Evolutionary conservation across 2,888 invertebrate genomes (phyloP).

Genomic region (Agrilus mali): DNA sequence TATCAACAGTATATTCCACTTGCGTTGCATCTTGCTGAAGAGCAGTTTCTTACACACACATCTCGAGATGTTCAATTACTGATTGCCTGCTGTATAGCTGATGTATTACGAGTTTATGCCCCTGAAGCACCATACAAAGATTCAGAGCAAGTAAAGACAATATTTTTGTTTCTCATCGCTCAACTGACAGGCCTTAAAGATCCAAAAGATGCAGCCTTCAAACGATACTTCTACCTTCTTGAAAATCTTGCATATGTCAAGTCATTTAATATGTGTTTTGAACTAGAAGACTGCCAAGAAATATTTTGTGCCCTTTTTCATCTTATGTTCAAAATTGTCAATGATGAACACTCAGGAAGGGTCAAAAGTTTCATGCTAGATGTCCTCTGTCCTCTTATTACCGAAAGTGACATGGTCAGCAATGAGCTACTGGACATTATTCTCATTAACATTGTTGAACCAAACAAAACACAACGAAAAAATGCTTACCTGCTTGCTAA

Average conservation of each 20-base stretch:
- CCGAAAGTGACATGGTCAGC: slow-evolving; percentile 90
- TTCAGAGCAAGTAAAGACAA: slow-evolving; percentile 81
- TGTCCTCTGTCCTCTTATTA: slow-evolving; percentile 85
- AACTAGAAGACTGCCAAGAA: slow-evolving; percentile 93
- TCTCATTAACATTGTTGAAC: slow-evolving; percentile 87
- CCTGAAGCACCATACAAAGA: slow-evolving; percentile 98
- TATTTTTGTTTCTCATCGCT: slow-evolving; percentile 89
- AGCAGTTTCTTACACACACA: slow-evolving; percentile 79
- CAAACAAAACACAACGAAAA: slow-evolving; percentile 78
- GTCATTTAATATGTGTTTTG: slow-evolving; percentile 97
- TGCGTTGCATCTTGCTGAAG: slow-evolving; percentile 85
- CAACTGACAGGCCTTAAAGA: slow-evolving; percentile 88
- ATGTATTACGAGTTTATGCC: slow-evolving; percentile 90
- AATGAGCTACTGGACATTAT: slow-evolving; percentile 90
- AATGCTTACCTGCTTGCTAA: slow-evolving; percentile 84
- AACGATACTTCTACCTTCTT: slow-evolving; percentile 90
- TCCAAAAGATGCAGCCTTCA: slow-evolving; percentile 94
- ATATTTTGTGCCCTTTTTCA: slow-evolving; percentile 90
- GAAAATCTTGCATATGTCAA: slow-evolving; percentile 97
- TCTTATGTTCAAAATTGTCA: slow-evolving; percentile 91
- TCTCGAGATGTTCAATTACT: slow-evolving; percentile 88
- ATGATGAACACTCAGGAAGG: slow-evolving; percentile 91
- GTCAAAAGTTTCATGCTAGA: slow-evolving; percentile 96
- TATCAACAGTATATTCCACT: slow-evolving; percentile 85
- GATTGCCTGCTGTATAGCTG: slow-evolving; percentile 95